These are phyloP conservation scores for Diloba caeruleocephala DNA, from an alignment of 2,888 invertebrate species.

Conservation along the genomic window DNA sequence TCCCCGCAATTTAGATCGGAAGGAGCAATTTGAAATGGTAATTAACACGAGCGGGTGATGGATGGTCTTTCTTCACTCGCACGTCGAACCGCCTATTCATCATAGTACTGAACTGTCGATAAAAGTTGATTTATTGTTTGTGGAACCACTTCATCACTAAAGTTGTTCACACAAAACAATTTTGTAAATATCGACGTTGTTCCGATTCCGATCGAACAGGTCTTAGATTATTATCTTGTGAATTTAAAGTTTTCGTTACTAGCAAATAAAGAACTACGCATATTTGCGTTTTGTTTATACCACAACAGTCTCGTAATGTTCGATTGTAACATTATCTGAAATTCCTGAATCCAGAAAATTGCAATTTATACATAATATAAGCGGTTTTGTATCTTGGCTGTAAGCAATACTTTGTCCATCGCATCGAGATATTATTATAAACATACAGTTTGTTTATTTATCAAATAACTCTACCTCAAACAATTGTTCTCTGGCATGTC, in stretches of 20 bases:
- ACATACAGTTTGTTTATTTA: no score
- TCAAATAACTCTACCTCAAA: slow-evolving; percentile 90
- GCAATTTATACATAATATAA: no score
- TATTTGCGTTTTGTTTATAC: no score
- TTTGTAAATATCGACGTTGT: slow-evolving; percentile 22
- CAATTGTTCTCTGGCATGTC: slow-evolving; percentile 95
- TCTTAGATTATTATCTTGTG: slow-evolving; percentile 22
- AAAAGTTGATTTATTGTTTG: slow-evolving; percentile 59
- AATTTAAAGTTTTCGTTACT: no score
- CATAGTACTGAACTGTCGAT: slow-evolving; percentile 61
- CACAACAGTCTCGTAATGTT: no score
- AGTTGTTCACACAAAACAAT: slow-evolving; percentile 43
- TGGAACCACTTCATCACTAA: slow-evolving; percentile 54
- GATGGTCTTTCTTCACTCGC: slow-evolving; percentile 61
- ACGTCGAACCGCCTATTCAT: slow-evolving; percentile 63
- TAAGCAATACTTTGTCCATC: no score
- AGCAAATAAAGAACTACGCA: no score
- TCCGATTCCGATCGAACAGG: background rate
- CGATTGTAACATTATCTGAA: background rate
- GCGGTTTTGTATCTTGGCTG: no score
- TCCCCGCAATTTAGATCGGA: slow-evolving; percentile 68
- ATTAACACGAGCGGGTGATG: slow-evolving; percentile 77
- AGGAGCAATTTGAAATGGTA: slow-evolving; percentile 80
- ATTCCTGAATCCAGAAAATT: no score
- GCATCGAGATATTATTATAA: no score